Evolutionary conservation across 1,140 invertebrate genomes (phyloP).

Genomic region (Drosophila willistoni): DNA sequence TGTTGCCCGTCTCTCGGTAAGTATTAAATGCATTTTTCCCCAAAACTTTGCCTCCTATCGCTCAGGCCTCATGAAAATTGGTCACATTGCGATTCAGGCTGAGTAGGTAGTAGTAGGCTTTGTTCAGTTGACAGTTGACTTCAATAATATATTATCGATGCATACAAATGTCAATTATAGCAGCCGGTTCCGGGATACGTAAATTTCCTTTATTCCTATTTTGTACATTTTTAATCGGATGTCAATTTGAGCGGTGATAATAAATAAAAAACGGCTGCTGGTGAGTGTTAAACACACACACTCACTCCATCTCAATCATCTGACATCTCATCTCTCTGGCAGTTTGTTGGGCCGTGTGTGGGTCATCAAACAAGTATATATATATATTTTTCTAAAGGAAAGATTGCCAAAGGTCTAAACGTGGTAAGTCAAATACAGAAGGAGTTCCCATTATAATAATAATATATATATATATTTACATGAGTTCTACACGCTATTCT

Average conservation of each 20-base stretch:
- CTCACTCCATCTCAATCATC: too few species aligned
- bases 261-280: constrained; percentile 16
- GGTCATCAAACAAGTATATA: neutral
- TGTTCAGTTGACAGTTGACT: constrained; percentile 9
- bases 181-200: constrained; percentile 29
- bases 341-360: constrained; percentile 34
- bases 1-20: neutral
- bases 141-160: constrained; percentile 21
- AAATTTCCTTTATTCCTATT: constrained; percentile 15
- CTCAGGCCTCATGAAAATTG: neutral
- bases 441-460: neutral
- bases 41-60: too few species aligned
- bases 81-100: neutral
- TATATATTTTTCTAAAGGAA: constrained; percentile 37
- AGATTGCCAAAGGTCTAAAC: neutral
- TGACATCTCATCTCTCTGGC: neutral
- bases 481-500: constrained; percentile 17
- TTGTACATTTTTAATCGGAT: constrained; percentile 51
- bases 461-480: constrained; percentile 42
- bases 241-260: constrained; percentile 34
- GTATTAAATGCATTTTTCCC: neutral
- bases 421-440: neutral
- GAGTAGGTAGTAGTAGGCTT: constrained; percentile 27
- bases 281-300: neutral
- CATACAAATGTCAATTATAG: constrained; percentile 51